Base-by-base conservation (phyloP, 2,113 vertebrate species). In the Crypturellus undulatus region DNA sequence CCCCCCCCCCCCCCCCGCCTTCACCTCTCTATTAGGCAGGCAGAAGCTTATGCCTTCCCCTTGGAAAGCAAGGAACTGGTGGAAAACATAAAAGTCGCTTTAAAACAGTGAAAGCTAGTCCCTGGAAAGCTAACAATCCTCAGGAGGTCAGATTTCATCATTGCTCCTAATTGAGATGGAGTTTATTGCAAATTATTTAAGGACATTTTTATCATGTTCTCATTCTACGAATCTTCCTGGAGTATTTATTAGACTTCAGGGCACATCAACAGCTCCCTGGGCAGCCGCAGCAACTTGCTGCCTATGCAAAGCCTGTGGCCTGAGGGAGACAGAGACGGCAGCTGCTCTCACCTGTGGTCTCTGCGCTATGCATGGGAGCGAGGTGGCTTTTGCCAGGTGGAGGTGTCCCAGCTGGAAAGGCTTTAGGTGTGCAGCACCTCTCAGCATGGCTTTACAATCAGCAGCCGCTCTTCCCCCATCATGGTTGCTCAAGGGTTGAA, bases 291-390 rank as follows among this genome's bases (percentile, higher is more conserved):
- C 51, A 52, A 52, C 51, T 25, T 52, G 51, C 24, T 52, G 24
- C 51, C 51, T 52, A 25, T 5, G 9, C 51, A 25, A 52, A 52
- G 51, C 22, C 51, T 52, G 51, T 52, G 51, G 25, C 51, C 51
- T 22, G 25, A 52, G 51, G 51, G 51, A 52, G 51, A 22, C 51
- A 52, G 51, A 52, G 24, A 25, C 1, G 8, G 49, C 5, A 81
- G 77, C 30, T 82, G 51, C 59, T 67, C 34, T 45, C 2, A 0
- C 60, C 45, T 79, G 68, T 15, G 1, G 2, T 47, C 22, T 59
- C 16, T 1, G 0, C 24, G 21, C 56, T 49, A 9, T 1, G 0
- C 18, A 58, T 26, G 63, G 26, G 21, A 21, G 58, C 71, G 49
- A 54, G 52, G 28, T 28, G 52, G 52, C 15, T 28, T 54, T 26